Base-by-base conservation (phyloP, 2,797 vertebrate genomes). In the Pipistrellus pipistrellus region DNA sequence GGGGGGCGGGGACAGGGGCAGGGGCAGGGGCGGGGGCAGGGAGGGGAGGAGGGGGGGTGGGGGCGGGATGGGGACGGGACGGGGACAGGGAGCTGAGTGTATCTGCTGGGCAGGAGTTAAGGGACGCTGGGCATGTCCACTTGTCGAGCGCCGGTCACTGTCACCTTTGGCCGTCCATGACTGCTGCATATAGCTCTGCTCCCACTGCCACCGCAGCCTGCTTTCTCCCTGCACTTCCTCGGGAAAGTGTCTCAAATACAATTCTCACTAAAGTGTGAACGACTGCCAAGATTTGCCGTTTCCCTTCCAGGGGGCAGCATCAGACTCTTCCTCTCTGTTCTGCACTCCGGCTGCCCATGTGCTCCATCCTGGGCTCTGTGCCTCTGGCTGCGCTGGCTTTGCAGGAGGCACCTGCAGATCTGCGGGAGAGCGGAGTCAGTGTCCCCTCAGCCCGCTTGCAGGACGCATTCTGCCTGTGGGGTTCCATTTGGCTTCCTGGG, bases 61-160 rank as follows among this genome's bases (percentile, higher is more conserved):
- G 38, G 38, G n/a, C 38, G 38, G 51, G 25, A 44, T 35, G 38
- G 51, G n/a, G 53, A 25, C n/a, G 3, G 27, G 17, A 51, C 13
- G n/a, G 53, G 30, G 11, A 11, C 25, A 10, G 12, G 23, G 25
- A 9, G 44, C 10, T 44, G 44, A 44, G 44, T 17, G n/a, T 20
- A 4, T 8, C 25, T 48, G 59, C 46, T 8, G 38, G 62, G 1
- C 7, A 53, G 14, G 30, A 41, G 23, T 18, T 32, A 81, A 66
- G 46, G 71, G 8, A 35, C 46, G 8, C 4, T 3, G 41, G n/a
- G 46, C 27, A 9, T 7, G 25, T 17, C 62, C 14, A 15, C 17
- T 1, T 14, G 53, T 48, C 6, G 4, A 4, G 44, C 3, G 0
- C 13, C 0, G 2, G 27, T 13, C 55, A 1, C 23, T 0, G 0